phyloP scores from a whole-genome alignment of 2,888 invertebrate species.

The Tyria jacobaeae region DNA sequence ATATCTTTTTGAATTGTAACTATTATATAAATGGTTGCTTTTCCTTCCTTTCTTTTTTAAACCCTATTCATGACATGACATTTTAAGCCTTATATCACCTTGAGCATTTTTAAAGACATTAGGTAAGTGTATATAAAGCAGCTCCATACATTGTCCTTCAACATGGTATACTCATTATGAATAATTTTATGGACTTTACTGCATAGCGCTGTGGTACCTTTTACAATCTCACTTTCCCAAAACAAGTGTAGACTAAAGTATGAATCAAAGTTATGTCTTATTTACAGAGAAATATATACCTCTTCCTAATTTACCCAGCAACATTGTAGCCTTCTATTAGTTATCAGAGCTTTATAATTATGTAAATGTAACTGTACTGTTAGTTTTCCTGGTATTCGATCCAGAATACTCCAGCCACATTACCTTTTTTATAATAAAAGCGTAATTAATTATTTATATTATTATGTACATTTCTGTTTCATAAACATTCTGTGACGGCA shows the following conservation, averaged over 20 bases:
- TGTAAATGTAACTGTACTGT: background rate
- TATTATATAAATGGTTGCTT: background rate
- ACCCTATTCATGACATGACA: background rate
- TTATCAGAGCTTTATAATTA: background rate
- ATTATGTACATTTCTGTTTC: background rate
- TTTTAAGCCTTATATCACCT: too few relatives aligned
- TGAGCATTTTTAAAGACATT: too few relatives aligned
- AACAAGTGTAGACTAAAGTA: background rate
- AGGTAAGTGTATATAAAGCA: too few relatives aligned
- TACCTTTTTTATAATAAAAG: background rate
- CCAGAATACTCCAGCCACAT: background rate
- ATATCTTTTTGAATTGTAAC: background rate
- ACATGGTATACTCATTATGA: background rate
- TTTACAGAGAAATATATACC: background rate
- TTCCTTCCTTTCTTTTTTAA: background rate
- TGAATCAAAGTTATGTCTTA: background rate
- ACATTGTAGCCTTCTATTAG: background rate
- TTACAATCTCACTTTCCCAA: too few relatives aligned
- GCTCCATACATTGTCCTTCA: too few relatives aligned
- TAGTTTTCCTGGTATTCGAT: background rate
- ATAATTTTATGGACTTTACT: background rate
- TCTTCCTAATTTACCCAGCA: background rate
- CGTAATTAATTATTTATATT: background rate
- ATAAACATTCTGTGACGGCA: background rate
- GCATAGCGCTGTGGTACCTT: background rate